Evolutionary conservation across 2,888 invertebrate species (phyloP), one percentile per base, ranked within the genome.

Genomic region (Agriotes lineatus): DNA sequence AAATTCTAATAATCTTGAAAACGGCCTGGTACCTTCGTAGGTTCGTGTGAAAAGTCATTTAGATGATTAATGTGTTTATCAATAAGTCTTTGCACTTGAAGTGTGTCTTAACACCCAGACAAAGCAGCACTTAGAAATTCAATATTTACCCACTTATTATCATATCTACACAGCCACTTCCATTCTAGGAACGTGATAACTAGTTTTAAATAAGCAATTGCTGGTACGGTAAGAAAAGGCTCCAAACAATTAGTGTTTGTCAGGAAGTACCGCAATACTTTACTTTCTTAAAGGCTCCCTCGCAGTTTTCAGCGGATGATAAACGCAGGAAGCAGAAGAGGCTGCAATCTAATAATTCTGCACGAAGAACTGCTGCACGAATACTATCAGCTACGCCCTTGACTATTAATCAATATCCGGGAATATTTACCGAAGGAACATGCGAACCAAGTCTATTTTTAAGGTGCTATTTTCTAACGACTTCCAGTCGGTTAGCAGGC

Each of bases 331-430:
- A 35, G 20, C 18, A 39, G 56, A 20, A 56, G 2, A 14, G 12
- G 20, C 37, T 22, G 50, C 65, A 30, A 65, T 58, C 37, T 33
- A 42, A 58, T 65, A 57, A 67, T 67, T 61, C 60, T 67, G 56
- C 30, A 67, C 59, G 44, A 61, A 61, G 56, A 52, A 54, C 33
- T 61, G 25, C 61, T 33, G 45, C 67, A 67, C 67, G 67, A 66
- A 67, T 16, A 37, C 54, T 67, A 56, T 61, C 67, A 48, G 52
- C 44, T 60, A 61, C 44, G 61, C 54, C 67, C 67, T 67, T 61
- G 60, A 61, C 42, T 54, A 45, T 44, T 56, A 67, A 67, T 67
- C 67, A 61, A 67, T 67, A 67, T 67, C 52, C 61, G 59, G 61
- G 3, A 60, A 37, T 60, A 61, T 56, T 33, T 48, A 39, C 33